phyloP scores from a whole-genome alignment of 2,797 vertebrate genomes.

The Spinibarbus caldwelli region DNA sequence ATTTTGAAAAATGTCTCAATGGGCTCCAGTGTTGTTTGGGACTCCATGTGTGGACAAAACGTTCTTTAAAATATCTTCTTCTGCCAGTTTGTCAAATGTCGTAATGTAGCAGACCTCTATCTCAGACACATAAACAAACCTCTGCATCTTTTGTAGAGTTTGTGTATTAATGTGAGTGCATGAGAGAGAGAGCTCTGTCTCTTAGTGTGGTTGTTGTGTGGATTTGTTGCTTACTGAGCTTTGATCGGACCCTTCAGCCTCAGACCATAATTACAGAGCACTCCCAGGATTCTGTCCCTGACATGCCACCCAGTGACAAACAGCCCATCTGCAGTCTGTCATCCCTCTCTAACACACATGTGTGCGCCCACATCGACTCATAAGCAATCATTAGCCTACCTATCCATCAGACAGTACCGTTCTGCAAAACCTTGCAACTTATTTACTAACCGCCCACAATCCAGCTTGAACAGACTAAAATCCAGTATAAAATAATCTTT shows the following conservation, averaged over 20 bases:
- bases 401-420: not conserved
- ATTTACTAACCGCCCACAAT: not conserved
- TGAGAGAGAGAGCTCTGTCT: slow-evolving; percentile 16
- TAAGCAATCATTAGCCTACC: slow-evolving; percentile 36
- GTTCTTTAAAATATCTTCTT: not conserved
- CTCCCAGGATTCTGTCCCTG: slow-evolving; percentile 65
- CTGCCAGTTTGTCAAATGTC: not conserved
- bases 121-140: not conserved
- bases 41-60: not conserved
- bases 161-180: slow-evolving; percentile 10
- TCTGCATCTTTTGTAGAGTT: not conserved
- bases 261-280: slow-evolving; percentile 61
- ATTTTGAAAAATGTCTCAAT: too few species aligned
- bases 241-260: slow-evolving; percentile 50
- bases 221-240: slow-evolving; percentile 52
- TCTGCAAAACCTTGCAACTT: slow-evolving; percentile 10
- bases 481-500: not conserved
- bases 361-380: slow-evolving; percentile 27
- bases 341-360: slow-evolving; percentile 12
- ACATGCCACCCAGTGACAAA: slow-evolving; percentile 66
- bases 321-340: slow-evolving; percentile 57
- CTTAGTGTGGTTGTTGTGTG: slow-evolving; percentile 47
- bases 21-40: too few species aligned
- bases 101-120: not conserved
- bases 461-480: not conserved